Evolutionary conservation across 2,888 invertebrate genomes (phyloP).

Genomic region (Tiliacea aurago): DNA sequence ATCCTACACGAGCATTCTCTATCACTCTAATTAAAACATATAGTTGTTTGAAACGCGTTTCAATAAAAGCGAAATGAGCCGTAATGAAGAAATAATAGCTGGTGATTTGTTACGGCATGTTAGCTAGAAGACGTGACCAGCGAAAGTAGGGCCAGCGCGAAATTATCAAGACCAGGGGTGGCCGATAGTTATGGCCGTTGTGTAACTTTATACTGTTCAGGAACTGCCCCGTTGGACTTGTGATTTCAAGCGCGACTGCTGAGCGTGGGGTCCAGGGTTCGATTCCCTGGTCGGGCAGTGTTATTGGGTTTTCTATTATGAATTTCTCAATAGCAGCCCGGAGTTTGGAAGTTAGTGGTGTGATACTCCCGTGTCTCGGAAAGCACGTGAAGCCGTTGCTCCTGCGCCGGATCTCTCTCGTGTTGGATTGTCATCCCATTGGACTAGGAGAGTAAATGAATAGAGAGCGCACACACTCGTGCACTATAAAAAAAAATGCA

Average conservation of each 20-base stretch:
- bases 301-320: neutral
- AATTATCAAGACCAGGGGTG: slow-evolving; percentile 76
- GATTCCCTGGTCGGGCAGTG: neutral
- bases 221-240: no score
- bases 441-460: neutral
- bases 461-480: neutral
- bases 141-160: slow-evolving; percentile 80
- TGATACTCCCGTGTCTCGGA: no score
- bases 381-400: no score
- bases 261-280: no score
- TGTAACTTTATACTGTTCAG: slow-evolving; percentile 10
- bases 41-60: slow-evolving; percentile 49
- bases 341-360: neutral
- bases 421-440: neutral
- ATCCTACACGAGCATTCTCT: slow-evolving; percentile 9
- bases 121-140: slow-evolving; percentile 75
- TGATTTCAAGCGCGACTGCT: no score
- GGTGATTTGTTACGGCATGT: slow-evolving; percentile 67
- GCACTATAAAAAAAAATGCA: no score
- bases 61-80: slow-evolving; percentile 57
- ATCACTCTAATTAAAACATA: slow-evolving; percentile 54
- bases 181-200: slow-evolving; percentile 52
- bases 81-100: slow-evolving; percentile 60
- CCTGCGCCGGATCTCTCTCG: no score
- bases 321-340: neutral